Conservation (phyloP, 2,797 vertebrate genomes). For the Schizopygopsis pylzovi region DNA sequence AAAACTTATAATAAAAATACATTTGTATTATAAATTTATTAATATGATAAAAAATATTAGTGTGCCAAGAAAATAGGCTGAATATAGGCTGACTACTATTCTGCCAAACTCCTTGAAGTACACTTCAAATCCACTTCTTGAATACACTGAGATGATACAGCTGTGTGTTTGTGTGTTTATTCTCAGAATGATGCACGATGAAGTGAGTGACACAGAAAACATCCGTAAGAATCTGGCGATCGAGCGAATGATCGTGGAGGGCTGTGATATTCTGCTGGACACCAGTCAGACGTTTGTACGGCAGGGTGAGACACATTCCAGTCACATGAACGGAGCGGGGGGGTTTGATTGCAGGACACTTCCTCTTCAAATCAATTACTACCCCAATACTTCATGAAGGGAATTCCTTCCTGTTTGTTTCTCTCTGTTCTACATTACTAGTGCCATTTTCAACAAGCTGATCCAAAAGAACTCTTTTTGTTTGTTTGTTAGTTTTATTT, state of each 20-base stretch:
- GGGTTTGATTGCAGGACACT: not conserved
- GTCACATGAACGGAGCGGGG: not conserved
- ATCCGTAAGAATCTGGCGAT: constrained; percentile 98
- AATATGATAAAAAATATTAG: not conserved
- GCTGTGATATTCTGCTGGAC: constrained; percentile 96
- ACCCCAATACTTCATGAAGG: not conserved
- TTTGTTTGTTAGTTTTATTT: not conserved
- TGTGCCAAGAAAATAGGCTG: too few species aligned
- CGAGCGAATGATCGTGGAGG: constrained; percentile 97
- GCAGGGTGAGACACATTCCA: constrained; percentile 77
- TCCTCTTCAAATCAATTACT: not conserved
- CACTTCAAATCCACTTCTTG: not conserved
- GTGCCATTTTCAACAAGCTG: not conserved
- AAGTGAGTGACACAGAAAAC: constrained; percentile 99
- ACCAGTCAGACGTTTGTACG: constrained; percentile 95
- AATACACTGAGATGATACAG: not conserved
- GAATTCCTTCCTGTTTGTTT: not conserved
- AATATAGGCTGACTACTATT: not conserved
- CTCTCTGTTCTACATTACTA: not conserved
- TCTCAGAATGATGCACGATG: constrained; percentile 95
- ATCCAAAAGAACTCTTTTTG: not conserved
- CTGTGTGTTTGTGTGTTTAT: not conserved
- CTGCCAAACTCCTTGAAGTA: not conserved
- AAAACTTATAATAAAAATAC: not conserved
- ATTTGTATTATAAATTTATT: not conserved